These are phyloP conservation scores for Rhabdornis inornatus DNA, from an alignment of 2,113 vertebrate species.

Conservation along the genomic window DNA sequence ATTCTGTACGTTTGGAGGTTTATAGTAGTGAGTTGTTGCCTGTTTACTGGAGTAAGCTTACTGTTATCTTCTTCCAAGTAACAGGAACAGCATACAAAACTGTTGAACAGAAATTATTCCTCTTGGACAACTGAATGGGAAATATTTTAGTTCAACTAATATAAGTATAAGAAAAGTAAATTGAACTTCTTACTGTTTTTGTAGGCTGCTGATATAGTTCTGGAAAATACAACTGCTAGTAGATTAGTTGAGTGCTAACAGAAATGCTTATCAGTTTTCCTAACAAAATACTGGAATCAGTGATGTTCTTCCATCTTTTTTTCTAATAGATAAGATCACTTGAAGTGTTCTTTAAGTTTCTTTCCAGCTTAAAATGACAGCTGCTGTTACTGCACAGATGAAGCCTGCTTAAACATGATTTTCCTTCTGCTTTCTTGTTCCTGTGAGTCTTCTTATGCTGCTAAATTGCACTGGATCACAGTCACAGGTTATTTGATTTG, in stretches of 20 bases:
- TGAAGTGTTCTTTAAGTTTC: not conserved
- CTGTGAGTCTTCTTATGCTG: not conserved
- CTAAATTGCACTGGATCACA: not conserved
- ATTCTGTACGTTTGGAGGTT: not conserved
- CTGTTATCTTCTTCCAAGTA: not conserved
- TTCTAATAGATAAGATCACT: not conserved
- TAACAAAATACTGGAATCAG: not conserved
- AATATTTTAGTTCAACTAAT: not conserved
- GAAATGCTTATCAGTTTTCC: not conserved
- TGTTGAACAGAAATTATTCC: not conserved
- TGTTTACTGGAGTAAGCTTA: not conserved
- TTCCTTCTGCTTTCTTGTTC: not conserved
- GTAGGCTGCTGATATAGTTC: not conserved
- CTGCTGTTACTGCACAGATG: not conserved
- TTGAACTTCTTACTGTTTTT: not conserved
- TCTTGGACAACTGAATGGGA: not conserved
- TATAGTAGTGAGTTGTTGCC: not conserved
- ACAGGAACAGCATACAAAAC: not conserved
- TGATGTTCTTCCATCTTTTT: not conserved
- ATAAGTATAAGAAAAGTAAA: not conserved
- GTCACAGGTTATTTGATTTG: not conserved
- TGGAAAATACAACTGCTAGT: not conserved
- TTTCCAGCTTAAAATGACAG: not conserved
- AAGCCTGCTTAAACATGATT: not conserved
- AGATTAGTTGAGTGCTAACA: not conserved